Evolutionary conservation across 2,113 vertebrate species (phyloP), one percentile per base, ranked within the genome.

Genomic region (Podocnemis expansa): DNA sequence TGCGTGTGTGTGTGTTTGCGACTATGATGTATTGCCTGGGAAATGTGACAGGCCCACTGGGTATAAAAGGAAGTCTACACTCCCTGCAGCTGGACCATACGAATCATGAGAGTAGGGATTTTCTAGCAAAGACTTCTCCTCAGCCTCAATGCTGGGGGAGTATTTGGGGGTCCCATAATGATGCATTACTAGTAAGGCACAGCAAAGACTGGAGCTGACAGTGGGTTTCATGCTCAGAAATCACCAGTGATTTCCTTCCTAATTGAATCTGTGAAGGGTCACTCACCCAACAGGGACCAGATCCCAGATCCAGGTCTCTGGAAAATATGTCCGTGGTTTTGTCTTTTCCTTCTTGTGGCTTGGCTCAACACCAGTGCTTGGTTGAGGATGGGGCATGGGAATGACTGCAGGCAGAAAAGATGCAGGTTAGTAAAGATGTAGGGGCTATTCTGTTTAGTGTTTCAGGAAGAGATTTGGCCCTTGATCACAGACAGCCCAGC

Each of bases 221-320:
- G 41, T 24, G 27, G 43, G 43, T 49, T 76, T 55, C 31, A 38
- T n/a, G 82, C 9, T 52, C 34, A 82, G 56, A 90, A 81, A 3
- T 55, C 51, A 88, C 29, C 34, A 73, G 47, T 8, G 19, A 1
- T 84, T 78, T 60, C 49, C 3, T 78, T 47, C 67, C 29, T 85
- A 70, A 17, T 10, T 31, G 70, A 70, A 47, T 27, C 34, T 47
- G 29, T 43, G 70, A 87, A 43, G 10, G 58, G 43, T 63, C 94
- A 96, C 98, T 98, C 87, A 99, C 99, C 98, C 97, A 0, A 98
- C 51, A 21, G 98, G 96, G 56, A 98, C 81, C 34, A 99, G 95
- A 67, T 98, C 97, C 98, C 98, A 99, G 85, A 99, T 98, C 99
- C 98, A 99, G 1, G 98, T 99, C 95, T 99, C 99, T 5, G 99